Evolutionary conservation across 2,113 vertebrate species (phyloP), one percentile per base, ranked within the genome.

Genomic region (Macheiramphus alcinus): DNA sequence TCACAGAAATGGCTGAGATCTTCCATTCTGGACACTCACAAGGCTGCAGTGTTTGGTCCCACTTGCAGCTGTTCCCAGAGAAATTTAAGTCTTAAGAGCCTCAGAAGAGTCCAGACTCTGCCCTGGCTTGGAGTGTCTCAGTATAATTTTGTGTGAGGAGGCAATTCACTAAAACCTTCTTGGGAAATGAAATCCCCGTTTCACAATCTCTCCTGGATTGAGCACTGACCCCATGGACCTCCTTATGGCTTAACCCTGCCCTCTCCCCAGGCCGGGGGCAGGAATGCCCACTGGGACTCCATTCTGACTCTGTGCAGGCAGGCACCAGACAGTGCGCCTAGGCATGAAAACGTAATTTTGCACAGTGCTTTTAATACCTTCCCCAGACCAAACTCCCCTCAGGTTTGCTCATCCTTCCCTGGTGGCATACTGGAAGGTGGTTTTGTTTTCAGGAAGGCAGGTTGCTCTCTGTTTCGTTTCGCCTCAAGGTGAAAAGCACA

Each of bases 131-230:
- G 40, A 80, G 40, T 65, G 5, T 79, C 26, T 40, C 58, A n/a
- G 47, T 40, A 36, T 38, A 90, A 59, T 89, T 94, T 73, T 71
- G 55, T 79, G 27, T 70, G 47, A 96, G 53, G 23, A 90, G 13
- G 18, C 22, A 88, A 87, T 90, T 96, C 48, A 72, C 56, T 72
- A 88, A 91, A 93, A 82, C 29, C 10, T 67, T 74, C 29, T 65
- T 67, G 78, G 79, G 87, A 87, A 85, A 94, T 85, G 13, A 88
- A 82, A 79, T 71, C 82, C 34, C 53, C 25, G 3, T 81, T 94
- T 92, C 71, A 79, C 26, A 63, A 0, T 61, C 81, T 79, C 36
- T 61, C 31, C 8, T 47, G 70, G 16, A 75, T 22, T 26, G 5
- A 63, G 15, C 47, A 79, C 25, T 55, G 66, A 67, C 36, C 31